These are phyloP conservation scores for Phanerotoma sp. DNA, from an alignment of 2,888 invertebrate species.

Conservation along the genomic window DNA sequence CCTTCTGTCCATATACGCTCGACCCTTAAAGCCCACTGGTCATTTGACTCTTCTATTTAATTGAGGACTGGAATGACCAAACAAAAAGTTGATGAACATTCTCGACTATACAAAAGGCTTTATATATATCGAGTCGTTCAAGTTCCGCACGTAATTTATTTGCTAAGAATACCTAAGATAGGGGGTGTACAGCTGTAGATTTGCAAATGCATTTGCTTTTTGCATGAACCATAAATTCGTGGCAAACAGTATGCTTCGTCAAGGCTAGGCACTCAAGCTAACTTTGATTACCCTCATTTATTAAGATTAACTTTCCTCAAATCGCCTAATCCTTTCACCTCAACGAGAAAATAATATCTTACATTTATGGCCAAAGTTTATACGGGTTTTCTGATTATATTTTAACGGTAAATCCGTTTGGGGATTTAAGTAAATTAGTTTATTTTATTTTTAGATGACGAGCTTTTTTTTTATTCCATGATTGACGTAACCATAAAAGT, in stretches of 20 bases:
- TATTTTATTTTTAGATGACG: too few relatives aligned
- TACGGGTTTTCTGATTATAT: too few relatives aligned
- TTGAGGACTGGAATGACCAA: slow-evolving; percentile 44
- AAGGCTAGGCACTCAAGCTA: slow-evolving; percentile 15
- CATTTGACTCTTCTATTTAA: slow-evolving; percentile 57
- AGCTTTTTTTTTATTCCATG: too few relatives aligned
- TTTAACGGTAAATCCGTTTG: too few relatives aligned
- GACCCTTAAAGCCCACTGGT: slow-evolving; percentile 54
- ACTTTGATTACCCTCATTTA: slow-evolving; percentile 56
- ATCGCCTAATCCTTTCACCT: slow-evolving; percentile 32
- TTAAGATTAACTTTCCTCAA: slow-evolving; percentile 57
- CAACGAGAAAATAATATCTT: slow-evolving; percentile 5
- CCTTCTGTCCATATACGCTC: slow-evolving; percentile 17
- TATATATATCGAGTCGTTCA: slow-evolving; percentile 36
- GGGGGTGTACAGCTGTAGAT: slow-evolving; percentile 15
- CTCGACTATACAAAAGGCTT: slow-evolving; percentile 54
- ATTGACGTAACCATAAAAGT: too few relatives aligned
- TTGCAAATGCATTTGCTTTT: slow-evolving; percentile 36
- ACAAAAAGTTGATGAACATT: slow-evolving; percentile 59
- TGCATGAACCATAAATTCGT: slow-evolving; percentile 56
- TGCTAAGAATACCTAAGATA: slow-evolving; percentile 11
- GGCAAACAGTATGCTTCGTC: slow-evolving; percentile 34
- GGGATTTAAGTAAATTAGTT: too few relatives aligned
- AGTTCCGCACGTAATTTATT: slow-evolving; percentile 54
- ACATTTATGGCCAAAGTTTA: too few relatives aligned